phyloP scores from a whole-genome alignment of 2,888 invertebrate species.

The Ophonus ardosiacus region DNA sequence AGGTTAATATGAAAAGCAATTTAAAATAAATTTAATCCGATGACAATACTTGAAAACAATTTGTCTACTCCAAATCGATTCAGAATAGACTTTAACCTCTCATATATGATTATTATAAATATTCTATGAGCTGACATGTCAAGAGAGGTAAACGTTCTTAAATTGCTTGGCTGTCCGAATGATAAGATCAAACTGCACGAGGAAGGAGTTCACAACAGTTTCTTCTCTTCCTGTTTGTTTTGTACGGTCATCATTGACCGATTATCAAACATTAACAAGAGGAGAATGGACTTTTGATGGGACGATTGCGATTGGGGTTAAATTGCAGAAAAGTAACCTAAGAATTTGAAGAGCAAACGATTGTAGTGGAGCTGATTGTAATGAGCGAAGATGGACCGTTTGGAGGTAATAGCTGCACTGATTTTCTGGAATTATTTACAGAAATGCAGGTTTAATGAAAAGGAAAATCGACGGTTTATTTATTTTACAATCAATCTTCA shows the following conservation, averaged over 20 bases:
- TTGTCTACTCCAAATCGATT: neutral
- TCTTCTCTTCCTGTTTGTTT: conserved; percentile 1
- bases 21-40: neutral
- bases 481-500: neutral
- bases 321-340: neutral
- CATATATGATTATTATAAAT: conserved; percentile 13
- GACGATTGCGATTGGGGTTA: neutral
- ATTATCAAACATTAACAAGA: neutral
- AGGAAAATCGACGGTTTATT: neutral
- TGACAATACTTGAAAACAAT: neutral
- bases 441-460: neutral
- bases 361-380: neutral
- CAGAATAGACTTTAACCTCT: neutral
- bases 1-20: neutral
- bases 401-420: neutral
- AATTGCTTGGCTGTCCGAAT: conserved; percentile 9
- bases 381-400: neutral
- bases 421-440: neutral
- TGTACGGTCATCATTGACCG: conserved; percentile 15
- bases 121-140: conserved; percentile 26
- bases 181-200: conserved; percentile 16
- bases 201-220: conserved; percentile 11
- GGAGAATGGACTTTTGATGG: neutral
- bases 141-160: conserved; percentile 20
- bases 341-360: neutral